Conservation (phyloP, 2,888 invertebrate species). For the Junonia oenone region DNA sequence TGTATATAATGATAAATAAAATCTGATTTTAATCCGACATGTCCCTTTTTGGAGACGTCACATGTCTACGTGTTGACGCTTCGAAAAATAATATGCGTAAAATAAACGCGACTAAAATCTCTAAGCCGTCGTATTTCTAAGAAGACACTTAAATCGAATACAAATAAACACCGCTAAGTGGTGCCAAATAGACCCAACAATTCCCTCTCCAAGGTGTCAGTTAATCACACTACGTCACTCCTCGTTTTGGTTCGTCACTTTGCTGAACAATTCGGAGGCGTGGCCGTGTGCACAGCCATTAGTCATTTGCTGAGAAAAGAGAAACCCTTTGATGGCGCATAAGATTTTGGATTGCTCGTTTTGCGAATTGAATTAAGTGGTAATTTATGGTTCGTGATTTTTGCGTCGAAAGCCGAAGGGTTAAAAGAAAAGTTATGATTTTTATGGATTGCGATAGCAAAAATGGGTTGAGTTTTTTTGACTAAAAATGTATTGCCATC, state of each 20-base stretch:
- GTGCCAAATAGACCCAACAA: not conserved
- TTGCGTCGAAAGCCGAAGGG: not conserved
- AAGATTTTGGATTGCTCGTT: not conserved
- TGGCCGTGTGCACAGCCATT: slow-evolving; percentile 14
- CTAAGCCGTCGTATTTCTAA: too few relatives aligned
- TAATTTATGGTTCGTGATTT: not conserved
- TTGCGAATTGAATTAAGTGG: not conserved
- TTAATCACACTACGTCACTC: slow-evolving; percentile 15
- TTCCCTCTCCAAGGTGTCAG: not conserved
- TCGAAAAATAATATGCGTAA: too few relatives aligned
- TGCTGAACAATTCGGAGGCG: slow-evolving; percentile 19
- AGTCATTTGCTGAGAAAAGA: slow-evolving; percentile 15
- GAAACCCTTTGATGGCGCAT: slow-evolving; percentile 6
- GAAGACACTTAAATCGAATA: not conserved
- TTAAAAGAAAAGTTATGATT: not conserved
- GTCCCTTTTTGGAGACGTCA: too few relatives aligned
- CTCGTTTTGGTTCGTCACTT: slow-evolving; percentile 16
- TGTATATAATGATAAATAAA: too few relatives aligned
- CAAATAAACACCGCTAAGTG: not conserved
- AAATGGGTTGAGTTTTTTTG: too few relatives aligned
- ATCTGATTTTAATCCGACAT: too few relatives aligned
- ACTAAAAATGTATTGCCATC: too few relatives aligned
- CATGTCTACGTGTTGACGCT: too few relatives aligned
- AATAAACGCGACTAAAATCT: too few relatives aligned
- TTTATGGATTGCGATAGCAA: too few relatives aligned